Base-by-base conservation (phyloP, 1,140 invertebrate species). In the Chironomus tepperi region DNA sequence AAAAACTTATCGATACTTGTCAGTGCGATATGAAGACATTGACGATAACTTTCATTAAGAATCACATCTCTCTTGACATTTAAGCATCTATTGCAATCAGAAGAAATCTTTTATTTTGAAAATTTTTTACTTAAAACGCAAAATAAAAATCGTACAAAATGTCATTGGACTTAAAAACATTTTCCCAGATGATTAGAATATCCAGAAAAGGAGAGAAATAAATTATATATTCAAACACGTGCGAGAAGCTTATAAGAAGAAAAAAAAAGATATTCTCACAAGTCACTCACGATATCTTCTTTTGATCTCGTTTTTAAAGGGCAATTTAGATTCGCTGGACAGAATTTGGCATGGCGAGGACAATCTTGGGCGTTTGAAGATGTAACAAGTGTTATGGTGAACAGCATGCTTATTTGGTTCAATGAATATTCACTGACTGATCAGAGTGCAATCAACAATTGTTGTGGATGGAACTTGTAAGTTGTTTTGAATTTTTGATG, bases 401-500 rank as follows among this genome's bases (percentile, higher is more conserved):
- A 70, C 10, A 19, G 16, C 6, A 70, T 70, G 65, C 7, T 70
- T 7, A 70, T 70, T 21, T 70, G 65, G 65, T 70, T 70, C 16
- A 70, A 70, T 70, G 65, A 70, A 70, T 70, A 70, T 70, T 9
- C n/a, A 18, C 19, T 70, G 65, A 70, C 65, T 21, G 65, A 70
- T 6, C 65, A 70, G 7, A 19, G 6, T 19, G 19, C 65, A 19
- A 70, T 70, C 16, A 70, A 70, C 12, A 70, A 19, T 7, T 70
- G 65, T 7, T 70, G 65, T 21, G 65, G 65, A 19, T 70, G 65
- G 65, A 70, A 70, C 19, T 18, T 70, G 65, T 70, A 10, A 70
- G 65, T 8, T n/a, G n/a, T 0, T 18, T 18, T 18, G 6, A 70
- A 21, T 19, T n/a, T n/a, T n/a, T n/a, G n/a, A n/a, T n/a, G n/a